These are phyloP conservation scores for Ceraclea dissimilis DNA, from an alignment of 2,888 invertebrate species.

Conservation along the genomic window DNA sequence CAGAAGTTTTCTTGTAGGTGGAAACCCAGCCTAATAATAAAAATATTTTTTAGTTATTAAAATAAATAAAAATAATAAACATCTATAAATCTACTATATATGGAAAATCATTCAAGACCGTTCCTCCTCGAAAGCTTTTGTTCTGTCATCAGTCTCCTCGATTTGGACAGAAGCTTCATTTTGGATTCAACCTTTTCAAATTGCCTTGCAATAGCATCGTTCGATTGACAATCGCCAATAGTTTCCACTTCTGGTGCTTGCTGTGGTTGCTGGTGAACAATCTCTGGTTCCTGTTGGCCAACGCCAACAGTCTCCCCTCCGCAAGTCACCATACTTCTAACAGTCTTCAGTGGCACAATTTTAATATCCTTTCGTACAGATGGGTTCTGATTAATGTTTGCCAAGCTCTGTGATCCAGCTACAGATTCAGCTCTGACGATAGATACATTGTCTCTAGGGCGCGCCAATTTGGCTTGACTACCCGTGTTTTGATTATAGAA, in stretches of 20 bases:
- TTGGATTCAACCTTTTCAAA: neutral
- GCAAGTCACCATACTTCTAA: neutral
- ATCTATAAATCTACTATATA: too few relatives aligned
- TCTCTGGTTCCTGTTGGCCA: neutral
- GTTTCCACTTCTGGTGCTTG: neutral
- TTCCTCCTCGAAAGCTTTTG: conserved; percentile 6
- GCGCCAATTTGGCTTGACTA: neutral
- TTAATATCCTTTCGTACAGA: neutral
- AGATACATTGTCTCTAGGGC: neutral
- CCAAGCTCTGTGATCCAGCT: neutral
- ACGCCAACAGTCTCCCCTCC: neutral
- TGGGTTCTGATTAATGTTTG: neutral
- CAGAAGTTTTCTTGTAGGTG: too few relatives aligned
- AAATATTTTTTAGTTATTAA: too few relatives aligned
- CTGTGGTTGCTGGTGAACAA: neutral
- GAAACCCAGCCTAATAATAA: too few relatives aligned
- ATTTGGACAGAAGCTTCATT: neutral
- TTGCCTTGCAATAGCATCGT: neutral
- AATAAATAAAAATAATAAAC: too few relatives aligned
- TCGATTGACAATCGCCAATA: neutral
- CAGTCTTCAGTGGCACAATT: neutral
- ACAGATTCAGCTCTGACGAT: neutral
- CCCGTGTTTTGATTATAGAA: neutral
- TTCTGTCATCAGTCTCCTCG: neutral
- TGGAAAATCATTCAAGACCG: conserved; percentile 8